phyloP scores from a whole-genome alignment of 2,113 vertebrate genomes.

The Danio rerio region GRCz12tu NC_133180.1:16680001-16680500 shows the following conservation, averaged over 20 bases:
- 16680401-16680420: too few species aligned
- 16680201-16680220: slow-evolving; percentile 49
- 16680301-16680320: neutral
- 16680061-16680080: neutral
- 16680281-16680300: neutral
- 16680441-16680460: too few species aligned
- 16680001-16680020: slow-evolving; percentile 14
- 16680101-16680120: neutral
- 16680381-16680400: too few species aligned
- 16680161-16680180: slow-evolving; percentile 49
- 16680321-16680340: too few species aligned
- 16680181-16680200: slow-evolving; percentile 29
- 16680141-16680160: slow-evolving; percentile 20
- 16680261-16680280: neutral
- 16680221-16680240: neutral
- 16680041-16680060: neutral
- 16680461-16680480: too few species aligned
- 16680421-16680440: too few species aligned
- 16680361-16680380: too few species aligned
- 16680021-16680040: neutral
- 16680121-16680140: neutral
- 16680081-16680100: neutral
- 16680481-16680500: too few species aligned
- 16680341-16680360: too few species aligned
- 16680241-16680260: neutral